Evolutionary conservation across 2,113 vertebrate genomes (phyloP).

Genomic region (Otolemur garnettii): DNA sequence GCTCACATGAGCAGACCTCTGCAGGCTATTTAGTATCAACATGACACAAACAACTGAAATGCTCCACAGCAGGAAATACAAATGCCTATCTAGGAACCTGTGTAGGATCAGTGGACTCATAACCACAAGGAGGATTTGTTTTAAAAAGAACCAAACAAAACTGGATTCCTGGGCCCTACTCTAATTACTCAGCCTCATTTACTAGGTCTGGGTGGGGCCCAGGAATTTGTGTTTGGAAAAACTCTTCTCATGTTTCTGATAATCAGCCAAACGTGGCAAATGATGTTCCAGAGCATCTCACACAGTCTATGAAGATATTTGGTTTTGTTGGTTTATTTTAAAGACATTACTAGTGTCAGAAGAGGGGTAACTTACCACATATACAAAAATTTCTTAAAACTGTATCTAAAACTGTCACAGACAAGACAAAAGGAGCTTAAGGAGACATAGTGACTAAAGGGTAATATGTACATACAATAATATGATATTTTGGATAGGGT

Average conservation of each 20-base stretch:
- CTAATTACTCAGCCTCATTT: not conserved
- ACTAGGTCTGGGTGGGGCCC: not conserved
- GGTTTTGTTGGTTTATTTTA: not conserved
- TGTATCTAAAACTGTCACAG: not conserved
- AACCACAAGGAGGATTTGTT: slow-evolving; percentile 1
- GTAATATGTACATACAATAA: not conserved
- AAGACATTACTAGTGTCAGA: not conserved
- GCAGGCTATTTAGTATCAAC: not conserved
- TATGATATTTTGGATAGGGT: not conserved
- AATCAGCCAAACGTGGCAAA: slow-evolving; percentile 1
- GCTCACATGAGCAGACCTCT: not conserved
- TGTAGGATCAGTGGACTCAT: not conserved
- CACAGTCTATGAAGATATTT: not conserved
- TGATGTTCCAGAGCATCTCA: not conserved
- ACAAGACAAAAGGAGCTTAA: too few relatives aligned
- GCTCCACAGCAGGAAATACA: not conserved
- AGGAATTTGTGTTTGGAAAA: slow-evolving; percentile 33
- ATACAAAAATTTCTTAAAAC: not conserved
- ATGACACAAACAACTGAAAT: not conserved
- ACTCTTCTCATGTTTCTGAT: not conserved
- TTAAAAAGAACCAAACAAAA: slow-evolving; percentile 12
- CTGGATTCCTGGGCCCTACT: not conserved
- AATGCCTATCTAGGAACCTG: not conserved
- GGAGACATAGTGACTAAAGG: not conserved
- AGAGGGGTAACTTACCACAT: not conserved